Evolutionary conservation across 2,797 vertebrate genomes (phyloP).

Genomic region (Oophaga sylvatica): DNA sequence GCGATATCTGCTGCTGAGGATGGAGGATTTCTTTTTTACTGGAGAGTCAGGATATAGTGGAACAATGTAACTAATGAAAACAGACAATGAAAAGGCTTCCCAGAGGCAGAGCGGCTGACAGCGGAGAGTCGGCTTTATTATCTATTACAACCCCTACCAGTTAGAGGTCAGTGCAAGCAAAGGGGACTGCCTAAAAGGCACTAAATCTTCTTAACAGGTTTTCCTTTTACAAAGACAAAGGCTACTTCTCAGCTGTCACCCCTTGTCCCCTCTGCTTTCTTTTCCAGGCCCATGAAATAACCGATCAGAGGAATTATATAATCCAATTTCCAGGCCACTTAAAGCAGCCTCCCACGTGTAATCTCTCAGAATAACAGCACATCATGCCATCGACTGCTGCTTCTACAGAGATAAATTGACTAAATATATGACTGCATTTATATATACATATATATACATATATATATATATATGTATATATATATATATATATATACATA

Average conservation of each 20-base stretch:
- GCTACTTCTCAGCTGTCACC: constrained; percentile 57
- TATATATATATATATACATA: no score
- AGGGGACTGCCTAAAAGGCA: constrained; percentile 66
- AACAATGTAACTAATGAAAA: constrained; percentile 67
- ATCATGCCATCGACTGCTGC: constrained; percentile 3
- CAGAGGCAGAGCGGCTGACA: constrained; percentile 63
- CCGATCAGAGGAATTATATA: constrained; percentile 43
- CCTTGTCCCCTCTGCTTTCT: constrained; percentile 41
- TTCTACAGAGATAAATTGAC: constrained; percentile 17
- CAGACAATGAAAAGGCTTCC: constrained; percentile 67
- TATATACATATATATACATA: constrained; percentile 1
- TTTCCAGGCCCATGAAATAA: constrained; percentile 43
- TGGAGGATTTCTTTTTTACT: constrained; percentile 52
- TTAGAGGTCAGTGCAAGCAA: constrained; percentile 67
- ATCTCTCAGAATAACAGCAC: constrained; percentile 21
- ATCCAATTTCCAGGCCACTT: constrained; percentile 54
- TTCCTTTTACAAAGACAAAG: constrained; percentile 59
- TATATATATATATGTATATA: no score
- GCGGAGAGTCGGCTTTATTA: constrained; percentile 64
- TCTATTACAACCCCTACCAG: constrained; percentile 68
- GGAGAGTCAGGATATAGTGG: constrained; percentile 61
- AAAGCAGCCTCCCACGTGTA: constrained; percentile 39
- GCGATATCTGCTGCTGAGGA: constrained; percentile 53
- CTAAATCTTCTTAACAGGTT: constrained; percentile 64
- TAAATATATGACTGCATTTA: constrained; percentile 13